Evolutionary conservation across 2,797 vertebrate species (phyloP), one percentile per base, ranked within the genome.

Genomic region (Pelobates cultripes): DNA sequence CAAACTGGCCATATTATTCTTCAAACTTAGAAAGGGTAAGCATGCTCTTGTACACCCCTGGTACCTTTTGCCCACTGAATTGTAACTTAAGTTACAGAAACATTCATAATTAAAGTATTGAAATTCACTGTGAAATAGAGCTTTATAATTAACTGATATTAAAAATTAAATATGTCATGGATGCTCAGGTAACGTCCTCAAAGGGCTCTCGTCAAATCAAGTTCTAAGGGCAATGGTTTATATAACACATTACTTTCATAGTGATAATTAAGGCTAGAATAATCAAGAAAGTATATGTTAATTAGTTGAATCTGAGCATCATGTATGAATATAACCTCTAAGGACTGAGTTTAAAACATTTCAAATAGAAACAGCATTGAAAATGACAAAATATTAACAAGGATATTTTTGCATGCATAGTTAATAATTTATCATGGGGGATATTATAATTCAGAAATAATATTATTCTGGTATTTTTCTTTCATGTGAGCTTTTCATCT

Each of bases 231-330:
- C 72, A 82, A 77, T 72, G 76, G 69, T 66, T 47, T 57, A 73
- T 64, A n/a, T 28, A 17, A 63, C 47, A 10, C n/a, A 12, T 73
- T 69, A 42, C 70, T 61, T 67, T 68, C 63, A 17, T 70, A 61
- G 75, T 74, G 75, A 69, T 83, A 79, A 83, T 83, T 83, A 83
- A 69, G 70, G 55, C 7, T 43, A 61, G 66, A 64, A 78, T 83
- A 83, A 70, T 83, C 72, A 73, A 67, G 67, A 57, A 78, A 78
- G 70, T 77, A 83, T 78, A 70, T 78, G 76, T 73, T 83, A 83
- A 83, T 83, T 83, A 83, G 81, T n/a, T 67, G 69, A 78, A 78
- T 77, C 76, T 78, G 68, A 74, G 61, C 67, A 63, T 28, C 64
- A 70, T 76, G 75, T 68, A 68, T 67, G 69, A 45, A 64, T 8